Base-by-base conservation (phyloP, 2,888 invertebrate species). In the Xestia sexstrigata region DNA sequence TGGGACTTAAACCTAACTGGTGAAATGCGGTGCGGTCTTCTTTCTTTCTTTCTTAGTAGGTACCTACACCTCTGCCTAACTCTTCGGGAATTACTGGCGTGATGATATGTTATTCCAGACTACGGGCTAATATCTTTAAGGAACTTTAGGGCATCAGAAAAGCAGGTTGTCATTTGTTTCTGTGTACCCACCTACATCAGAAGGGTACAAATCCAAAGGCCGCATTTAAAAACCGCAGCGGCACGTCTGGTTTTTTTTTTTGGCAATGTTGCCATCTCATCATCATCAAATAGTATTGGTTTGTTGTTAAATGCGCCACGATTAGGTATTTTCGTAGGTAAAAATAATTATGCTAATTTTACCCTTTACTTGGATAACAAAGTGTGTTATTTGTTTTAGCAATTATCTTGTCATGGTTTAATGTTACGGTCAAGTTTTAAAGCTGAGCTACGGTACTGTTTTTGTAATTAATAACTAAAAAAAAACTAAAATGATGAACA, bases 331-430 rank as follows among this genome's bases (percentile, higher is more conserved):
- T 74, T 60, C 30, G 35, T 49, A 23, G n/a, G 62, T 35, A 39
- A 39, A 52, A 55, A 63, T 39, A 65, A 78, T 65, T 69, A 66
- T 65, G 47, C 42, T 74, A 83, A 73, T 78, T 58, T 52, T 11
- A 49, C 11, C 42, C 49, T 23, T 52, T 26, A 71, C 20, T 39
- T 26, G 42, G 11, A 15, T 35, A 58, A 49, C 17, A 67, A 82
- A 74, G 74, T 68, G 35, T 68, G 63, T 63, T 70, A 82, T 82
- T 82, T 70, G 74, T 73, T 82, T 70, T 67, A 70, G 42, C 17
- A 70, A 74, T 58, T 63, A 39, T 79, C 71, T 39, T 47, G 45
- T 74, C 66, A 74, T 52, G 70, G 26, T 72, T 30, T 47, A n/a
- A 70, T 78, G 45, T 58, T 82, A 67, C 42, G 63, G 58, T 65